Evolutionary conservation across 2,888 invertebrate species (phyloP).

Genomic region (Sarcophaga subvicina): DNA sequence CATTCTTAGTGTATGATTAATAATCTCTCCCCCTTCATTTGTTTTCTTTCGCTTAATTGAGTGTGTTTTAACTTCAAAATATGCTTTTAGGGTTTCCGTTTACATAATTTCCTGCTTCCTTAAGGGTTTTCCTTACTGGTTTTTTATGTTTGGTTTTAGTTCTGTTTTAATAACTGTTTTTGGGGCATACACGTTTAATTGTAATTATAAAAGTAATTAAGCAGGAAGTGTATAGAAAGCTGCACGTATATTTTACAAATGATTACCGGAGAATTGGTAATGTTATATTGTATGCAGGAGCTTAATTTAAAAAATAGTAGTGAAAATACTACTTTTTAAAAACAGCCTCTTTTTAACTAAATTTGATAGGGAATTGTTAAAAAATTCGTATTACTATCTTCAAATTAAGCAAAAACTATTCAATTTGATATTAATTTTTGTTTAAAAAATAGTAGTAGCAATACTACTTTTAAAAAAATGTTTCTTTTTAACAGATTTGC

Average conservation of each 20-base stretch:
- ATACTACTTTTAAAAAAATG: neutral
- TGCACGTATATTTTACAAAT: no score
- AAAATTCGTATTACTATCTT: no score
- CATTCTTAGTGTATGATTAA: conserved; percentile 8
- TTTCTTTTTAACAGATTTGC: no score
- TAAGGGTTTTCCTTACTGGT: neutral
- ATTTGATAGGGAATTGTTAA: no score
- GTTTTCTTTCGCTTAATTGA: neutral
- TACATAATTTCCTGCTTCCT: neutral
- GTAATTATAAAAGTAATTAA: no score
- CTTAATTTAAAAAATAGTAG: neutral
- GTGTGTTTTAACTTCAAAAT: neutral
- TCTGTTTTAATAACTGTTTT: neutral
- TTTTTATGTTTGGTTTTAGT: neutral
- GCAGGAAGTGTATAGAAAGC: no score
- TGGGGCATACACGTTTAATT: no score
- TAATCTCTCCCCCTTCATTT: conserved; percentile 5
- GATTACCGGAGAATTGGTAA: no score
- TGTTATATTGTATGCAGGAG: no score
- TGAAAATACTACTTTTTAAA: neutral
- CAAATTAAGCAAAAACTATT: no score
- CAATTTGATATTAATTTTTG: neutral
- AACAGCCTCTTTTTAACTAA: no score
- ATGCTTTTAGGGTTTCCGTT: neutral
- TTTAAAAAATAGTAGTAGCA: neutral